These are phyloP conservation scores for Gymnoscopelus microlampas DNA, from an alignment of 2,797 vertebrate species.

Conservation along the genomic window DNA sequence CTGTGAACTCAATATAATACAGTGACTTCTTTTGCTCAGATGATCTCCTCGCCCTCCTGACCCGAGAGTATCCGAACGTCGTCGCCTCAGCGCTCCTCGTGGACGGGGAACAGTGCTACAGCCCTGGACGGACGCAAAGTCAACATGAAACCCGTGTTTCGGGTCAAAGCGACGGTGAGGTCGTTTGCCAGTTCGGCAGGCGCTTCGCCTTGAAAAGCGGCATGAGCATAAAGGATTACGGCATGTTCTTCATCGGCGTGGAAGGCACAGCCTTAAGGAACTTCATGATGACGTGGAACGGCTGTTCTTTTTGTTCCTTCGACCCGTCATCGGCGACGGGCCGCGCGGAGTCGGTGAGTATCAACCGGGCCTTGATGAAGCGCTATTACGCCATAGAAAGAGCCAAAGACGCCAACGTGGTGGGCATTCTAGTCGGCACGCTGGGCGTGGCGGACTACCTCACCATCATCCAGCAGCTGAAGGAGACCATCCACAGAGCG, in stretches of 20 bases:
- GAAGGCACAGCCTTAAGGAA: constrained; percentile 84
- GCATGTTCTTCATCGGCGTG: constrained; percentile 81
- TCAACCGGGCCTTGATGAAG: constrained; percentile 88
- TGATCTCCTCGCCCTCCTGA: constrained; percentile 63
- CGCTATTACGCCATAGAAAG: constrained; percentile 91
- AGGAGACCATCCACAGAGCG: constrained; percentile 79
- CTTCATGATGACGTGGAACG: constrained; percentile 93
- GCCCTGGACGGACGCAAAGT: constrained; percentile 38
- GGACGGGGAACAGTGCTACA: constrained; percentile 65
- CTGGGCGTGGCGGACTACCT: constrained; percentile 88
- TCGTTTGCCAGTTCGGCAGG: constrained; percentile 78
- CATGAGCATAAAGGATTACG: constrained; percentile 67
- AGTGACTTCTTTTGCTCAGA: constrained; percentile 51
- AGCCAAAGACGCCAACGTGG: constrained; percentile 90
- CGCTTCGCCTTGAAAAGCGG: constrained; percentile 68
- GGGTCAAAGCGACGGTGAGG: constrained; percentile 21
- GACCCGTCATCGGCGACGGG: constrained; percentile 79
- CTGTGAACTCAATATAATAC: background rate
- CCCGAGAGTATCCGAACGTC: constrained; percentile 75
- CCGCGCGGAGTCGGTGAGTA: constrained; percentile 79
- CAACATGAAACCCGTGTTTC: constrained; percentile 1
- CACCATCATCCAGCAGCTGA: constrained; percentile 86
- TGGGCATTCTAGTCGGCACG: constrained; percentile 93
- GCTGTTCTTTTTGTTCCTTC: constrained; percentile 87
- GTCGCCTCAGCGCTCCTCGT: constrained; percentile 71